A percentile compares a stretch with the other conserved stretches of the same genome.
These are phyloP conservation scores for Carollia perspicillata DNA, from an alignment of 2,113 vertebrate species.

Conservation along the genomic window DNA sequence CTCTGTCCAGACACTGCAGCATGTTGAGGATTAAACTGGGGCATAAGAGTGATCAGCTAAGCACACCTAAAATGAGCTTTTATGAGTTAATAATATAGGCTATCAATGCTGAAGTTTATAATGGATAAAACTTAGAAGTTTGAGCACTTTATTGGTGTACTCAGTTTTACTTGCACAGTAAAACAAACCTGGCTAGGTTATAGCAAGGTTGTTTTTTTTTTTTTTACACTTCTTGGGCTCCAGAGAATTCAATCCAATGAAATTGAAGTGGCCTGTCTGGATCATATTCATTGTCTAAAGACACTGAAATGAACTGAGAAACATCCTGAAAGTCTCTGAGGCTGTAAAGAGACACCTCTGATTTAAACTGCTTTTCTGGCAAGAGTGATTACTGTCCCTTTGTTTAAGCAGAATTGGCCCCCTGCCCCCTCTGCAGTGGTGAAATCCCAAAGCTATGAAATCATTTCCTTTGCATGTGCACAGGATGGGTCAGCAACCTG, in stretches of 20 bases:
- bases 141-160: conserved; percentile 16
- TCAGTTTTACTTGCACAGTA: neutral
- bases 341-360: conserved; percentile 63
- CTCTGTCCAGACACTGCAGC: neutral
- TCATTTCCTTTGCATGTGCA: conserved; percentile 83
- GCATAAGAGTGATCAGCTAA: neutral
- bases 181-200: conserved; percentile 40
- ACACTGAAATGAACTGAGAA: conserved; percentile 54
- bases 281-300: conserved; percentile 36
- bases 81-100: neutral
- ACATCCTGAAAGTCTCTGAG: conserved; percentile 59
- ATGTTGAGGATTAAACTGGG: neutral
- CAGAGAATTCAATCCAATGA: conserved; percentile 49
- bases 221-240: conserved; percentile 24
- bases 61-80: neutral
- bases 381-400: conserved; percentile 71
- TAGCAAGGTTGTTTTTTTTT: neutral
- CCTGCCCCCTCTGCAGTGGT: conserved; percentile 76
- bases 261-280: conserved; percentile 45
- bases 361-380: conserved; percentile 64
- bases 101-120: neutral
- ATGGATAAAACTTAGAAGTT: neutral
- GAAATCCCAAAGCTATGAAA: conserved; percentile 83
- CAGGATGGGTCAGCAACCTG: conserved; percentile 70
- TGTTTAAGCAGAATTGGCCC: conserved; percentile 77